Conservation (phyloP, 2,113 vertebrate genomes). For the Microcebus tavaratra region DNA sequence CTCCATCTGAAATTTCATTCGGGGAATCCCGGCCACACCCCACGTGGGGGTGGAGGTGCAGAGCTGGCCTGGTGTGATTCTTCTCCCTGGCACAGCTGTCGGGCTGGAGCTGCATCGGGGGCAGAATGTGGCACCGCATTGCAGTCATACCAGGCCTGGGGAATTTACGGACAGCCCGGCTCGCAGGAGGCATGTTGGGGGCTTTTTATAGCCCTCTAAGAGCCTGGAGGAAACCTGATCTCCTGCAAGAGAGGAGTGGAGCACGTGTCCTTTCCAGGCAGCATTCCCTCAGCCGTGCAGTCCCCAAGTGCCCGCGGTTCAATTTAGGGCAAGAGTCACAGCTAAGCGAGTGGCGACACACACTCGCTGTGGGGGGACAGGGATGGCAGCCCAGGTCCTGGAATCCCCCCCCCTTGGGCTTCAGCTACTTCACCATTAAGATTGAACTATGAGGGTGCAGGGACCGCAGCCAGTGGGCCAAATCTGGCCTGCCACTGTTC, state of each 20-base stretch:
- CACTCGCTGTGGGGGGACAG: fast-evolving
- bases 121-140: slow-evolving; percentile 80
- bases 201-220: slow-evolving; percentile 73
- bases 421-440: background rate
- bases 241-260: background rate
- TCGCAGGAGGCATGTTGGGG: background rate
- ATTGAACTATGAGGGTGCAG: fast-evolving
- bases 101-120: background rate
- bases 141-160: slow-evolving; percentile 82
- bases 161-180: slow-evolving; percentile 45
- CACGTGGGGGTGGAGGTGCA: background rate
- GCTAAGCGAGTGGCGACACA: background rate
- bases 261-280: background rate
- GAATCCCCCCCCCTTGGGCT: background rate
- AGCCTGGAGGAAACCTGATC: slow-evolving; percentile 53
- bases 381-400: background rate
- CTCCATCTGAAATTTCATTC: slow-evolving; percentile 57
- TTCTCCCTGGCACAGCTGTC: slow-evolving; percentile 81
- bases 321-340: background rate
- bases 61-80: background rate
- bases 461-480: background rate
- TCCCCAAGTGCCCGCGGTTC: background rate
- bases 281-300: background rate
- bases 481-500: background rate
- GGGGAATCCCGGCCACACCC: slow-evolving; percentile 74